phyloP scores from a whole-genome alignment of 2,888 invertebrate species.

The Ectemnius cavifrons region DNA sequence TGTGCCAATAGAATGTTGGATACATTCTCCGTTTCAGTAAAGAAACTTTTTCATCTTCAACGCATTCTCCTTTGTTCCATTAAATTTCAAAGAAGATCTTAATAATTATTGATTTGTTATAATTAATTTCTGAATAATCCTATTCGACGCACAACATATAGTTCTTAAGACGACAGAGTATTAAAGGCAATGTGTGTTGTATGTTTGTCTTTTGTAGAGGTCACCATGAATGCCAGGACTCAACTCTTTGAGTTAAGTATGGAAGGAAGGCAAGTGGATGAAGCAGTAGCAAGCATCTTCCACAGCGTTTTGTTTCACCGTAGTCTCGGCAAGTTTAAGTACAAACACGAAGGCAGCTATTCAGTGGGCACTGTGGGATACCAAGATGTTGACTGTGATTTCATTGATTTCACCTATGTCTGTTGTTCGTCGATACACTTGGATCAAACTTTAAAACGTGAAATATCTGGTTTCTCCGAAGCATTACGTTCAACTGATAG shows the following conservation, averaged over 20 bases:
- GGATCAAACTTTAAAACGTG: conserved; percentile 85
- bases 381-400: conserved; percentile 98
- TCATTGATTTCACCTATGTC: conserved; percentile 98
- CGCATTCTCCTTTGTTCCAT: too few relatives aligned
- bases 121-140: too few relatives aligned
- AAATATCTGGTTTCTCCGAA: conserved; percentile 89
- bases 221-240: conserved; percentile 87
- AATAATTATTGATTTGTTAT: too few relatives aligned
- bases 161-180: too few relatives aligned
- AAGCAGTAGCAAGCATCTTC: conserved; percentile 93
- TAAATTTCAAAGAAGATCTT: too few relatives aligned
- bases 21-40: too few relatives aligned
- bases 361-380: conserved; percentile 97
- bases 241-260: conserved; percentile 90
- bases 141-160: too few relatives aligned
- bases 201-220: conserved; percentile 24
- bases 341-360: conserved; percentile 95
- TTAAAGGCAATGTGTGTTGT: too few relatives aligned
- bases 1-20: too few relatives aligned
- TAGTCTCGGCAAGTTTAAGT: conserved; percentile 94
- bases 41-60: too few relatives aligned
- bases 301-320: conserved; percentile 95
- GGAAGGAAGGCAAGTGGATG: conserved; percentile 95
- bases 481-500: conserved; percentile 86
- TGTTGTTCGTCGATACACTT: conserved; percentile 92